phyloP scores from a whole-genome alignment of 1,140 invertebrate species.

The Varroa destructor region DNA sequence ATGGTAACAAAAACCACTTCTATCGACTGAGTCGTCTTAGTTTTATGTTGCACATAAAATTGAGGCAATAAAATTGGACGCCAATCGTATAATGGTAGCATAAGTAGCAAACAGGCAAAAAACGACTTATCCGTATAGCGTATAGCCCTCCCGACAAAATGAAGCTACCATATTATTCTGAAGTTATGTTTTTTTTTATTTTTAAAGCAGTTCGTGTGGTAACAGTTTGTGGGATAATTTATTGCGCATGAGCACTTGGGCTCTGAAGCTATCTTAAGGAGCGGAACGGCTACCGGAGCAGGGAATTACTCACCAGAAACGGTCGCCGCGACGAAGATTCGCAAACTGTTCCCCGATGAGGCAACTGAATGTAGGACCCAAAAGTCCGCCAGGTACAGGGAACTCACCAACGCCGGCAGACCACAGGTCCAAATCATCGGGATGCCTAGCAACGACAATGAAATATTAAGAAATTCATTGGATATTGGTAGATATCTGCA shows the following conservation, averaged over 20 bases:
- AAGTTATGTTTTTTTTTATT: neutral
- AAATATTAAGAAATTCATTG: constrained; percentile 26
- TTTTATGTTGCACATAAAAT: too few relatives aligned
- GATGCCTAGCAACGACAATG: constrained; percentile 48
- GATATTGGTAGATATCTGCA: too few relatives aligned
- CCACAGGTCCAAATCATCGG: constrained; percentile 77
- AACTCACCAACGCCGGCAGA: constrained; percentile 61
- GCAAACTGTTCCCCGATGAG: constrained; percentile 51
- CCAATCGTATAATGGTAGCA: too few relatives aligned
- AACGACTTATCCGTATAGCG: neutral
- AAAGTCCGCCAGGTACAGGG: constrained; percentile 40
- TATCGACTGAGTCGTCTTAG: too few relatives aligned
- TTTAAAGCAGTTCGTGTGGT: neutral
- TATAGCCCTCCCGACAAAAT: neutral
- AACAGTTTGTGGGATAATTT: too few relatives aligned
- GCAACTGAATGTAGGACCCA: constrained; percentile 51
- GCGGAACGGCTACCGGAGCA: too few relatives aligned
- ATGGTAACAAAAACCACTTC: too few relatives aligned
- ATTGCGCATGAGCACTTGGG: too few relatives aligned
- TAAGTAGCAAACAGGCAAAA: neutral
- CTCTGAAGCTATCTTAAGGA: too few relatives aligned
- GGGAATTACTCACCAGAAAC: constrained; percentile 36
- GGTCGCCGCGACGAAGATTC: constrained; percentile 41
- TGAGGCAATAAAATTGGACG: too few relatives aligned
- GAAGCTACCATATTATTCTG: constrained; percentile 1